These are phyloP conservation scores for Maconellicoccus hirsutus DNA, from an alignment of 1,140 invertebrate genomes.

Conservation along the genomic window DNA sequence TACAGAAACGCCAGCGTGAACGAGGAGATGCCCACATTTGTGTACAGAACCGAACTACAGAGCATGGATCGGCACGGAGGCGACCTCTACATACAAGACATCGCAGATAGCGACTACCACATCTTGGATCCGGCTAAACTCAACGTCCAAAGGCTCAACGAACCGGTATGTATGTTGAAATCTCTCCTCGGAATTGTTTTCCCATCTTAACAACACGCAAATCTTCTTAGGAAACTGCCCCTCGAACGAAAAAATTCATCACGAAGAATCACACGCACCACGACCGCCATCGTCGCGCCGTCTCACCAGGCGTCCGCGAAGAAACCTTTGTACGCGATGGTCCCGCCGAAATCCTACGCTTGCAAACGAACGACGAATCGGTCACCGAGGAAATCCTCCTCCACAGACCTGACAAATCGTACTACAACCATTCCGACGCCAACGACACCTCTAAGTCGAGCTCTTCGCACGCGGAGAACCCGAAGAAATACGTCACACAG, in stretches of 20 bases:
- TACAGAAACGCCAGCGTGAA: background rate
- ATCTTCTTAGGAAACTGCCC: too few relatives aligned
- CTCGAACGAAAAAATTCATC: background rate
- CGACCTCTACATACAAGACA: constrained; percentile 63
- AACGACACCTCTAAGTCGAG: background rate
- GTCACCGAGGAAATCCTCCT: background rate
- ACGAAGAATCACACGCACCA: background rate
- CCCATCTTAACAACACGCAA: too few relatives aligned
- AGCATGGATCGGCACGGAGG: constrained; percentile 57
- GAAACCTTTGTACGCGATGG: constrained; percentile 68
- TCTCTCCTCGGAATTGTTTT: too few relatives aligned
- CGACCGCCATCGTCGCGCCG: background rate
- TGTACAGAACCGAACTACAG: constrained; percentile 29
- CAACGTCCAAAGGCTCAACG: constrained; percentile 25
- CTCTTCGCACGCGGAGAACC: background rate
- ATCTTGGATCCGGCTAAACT: constrained; percentile 13
- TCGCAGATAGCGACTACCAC: constrained; percentile 43
- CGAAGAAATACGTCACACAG: too few relatives aligned
- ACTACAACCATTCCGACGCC: background rate
- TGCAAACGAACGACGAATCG: constrained; percentile 34
- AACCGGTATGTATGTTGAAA: constrained; percentile 25
- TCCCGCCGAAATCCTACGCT: constrained; percentile 63
- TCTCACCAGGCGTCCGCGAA: constrained; percentile 32
- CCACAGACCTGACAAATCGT: background rate
- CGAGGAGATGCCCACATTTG: background rate